Evolutionary conservation across 1,140 invertebrate genomes (phyloP), one percentile per base, ranked within the genome.

Genomic region (Drosophila serrata): DNA sequence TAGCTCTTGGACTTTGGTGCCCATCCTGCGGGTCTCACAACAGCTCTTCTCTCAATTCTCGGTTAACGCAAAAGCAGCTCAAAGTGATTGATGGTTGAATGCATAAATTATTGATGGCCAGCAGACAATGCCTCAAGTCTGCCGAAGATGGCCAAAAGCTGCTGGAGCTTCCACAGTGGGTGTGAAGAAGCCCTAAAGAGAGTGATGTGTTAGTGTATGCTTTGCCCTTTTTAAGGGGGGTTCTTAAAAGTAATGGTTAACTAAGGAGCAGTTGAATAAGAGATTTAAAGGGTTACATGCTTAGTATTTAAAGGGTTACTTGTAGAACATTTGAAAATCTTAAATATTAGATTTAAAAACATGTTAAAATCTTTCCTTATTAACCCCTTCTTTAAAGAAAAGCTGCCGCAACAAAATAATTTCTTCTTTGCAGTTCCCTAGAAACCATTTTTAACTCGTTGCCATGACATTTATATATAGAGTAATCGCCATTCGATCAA

Each of bases 51-150:
- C 61, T 74, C 75, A 75, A 68, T 62, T 75, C 57, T 43, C 68
- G 78, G 79, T 75, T 73, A 81, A 67, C 69, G 61, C 80, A 81
- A 85, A 90, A 90, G 85, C 75, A 85, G 78, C 85, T 75, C 85
- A 88, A 88, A 88, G 85, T 88, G 85, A 88, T 88, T 88, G 85
- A 88, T 88, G 85, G 85, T 79, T 81, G 85, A 81, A 85, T 88
- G 85, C 85, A 90, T 88, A 88, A 88, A 88, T 88, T 88, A 88
- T 88, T 88, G 85, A 88, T 90, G 85, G 60, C 79, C 80, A 46
- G 56, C 79, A 85, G 82, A 86, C 82, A 85, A 86, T 82, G 77
- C 55, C 19, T 33, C 48, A 59, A 72, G 37, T 37, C 67, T 42
- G 22, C 15, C 22, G 37, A 27, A 43, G 73, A 46, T 53, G 61